phyloP scores from a whole-genome alignment of 2,888 invertebrate species.

The Belgica antarctica region DNA sequence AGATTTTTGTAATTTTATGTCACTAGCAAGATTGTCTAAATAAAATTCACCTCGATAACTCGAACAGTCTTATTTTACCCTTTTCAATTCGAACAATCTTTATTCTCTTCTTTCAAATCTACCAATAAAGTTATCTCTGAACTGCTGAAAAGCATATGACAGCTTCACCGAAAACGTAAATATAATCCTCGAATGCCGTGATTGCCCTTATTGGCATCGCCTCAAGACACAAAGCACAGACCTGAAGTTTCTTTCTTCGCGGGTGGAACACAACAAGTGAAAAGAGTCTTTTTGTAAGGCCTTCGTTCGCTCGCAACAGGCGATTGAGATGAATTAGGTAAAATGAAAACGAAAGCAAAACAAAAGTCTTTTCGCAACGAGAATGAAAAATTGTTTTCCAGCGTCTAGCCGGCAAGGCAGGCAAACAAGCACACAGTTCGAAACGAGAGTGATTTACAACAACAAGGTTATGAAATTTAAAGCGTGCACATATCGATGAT shows the following conservation, averaged over 20 bases:
- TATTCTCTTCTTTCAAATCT: too few relatives aligned
- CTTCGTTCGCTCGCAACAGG: slow-evolving; percentile 1
- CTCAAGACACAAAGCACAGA: not conserved
- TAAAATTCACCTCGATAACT: not conserved
- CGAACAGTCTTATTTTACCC: too few relatives aligned
- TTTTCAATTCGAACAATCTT: too few relatives aligned
- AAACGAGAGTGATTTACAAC: slow-evolving; percentile 28
- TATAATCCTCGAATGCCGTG: slow-evolving; percentile 2
- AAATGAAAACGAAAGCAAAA: slow-evolving; percentile 23
- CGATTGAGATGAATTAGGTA: slow-evolving; percentile 23
- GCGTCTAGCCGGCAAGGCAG: not conserved
- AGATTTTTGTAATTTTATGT: too few relatives aligned
- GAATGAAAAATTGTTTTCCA: slow-evolving; percentile 15
- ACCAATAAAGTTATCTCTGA: too few relatives aligned
- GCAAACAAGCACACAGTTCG: slow-evolving; percentile 3
- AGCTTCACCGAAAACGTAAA: too few relatives aligned
- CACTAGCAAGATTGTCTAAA: not conserved
- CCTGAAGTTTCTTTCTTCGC: not conserved
- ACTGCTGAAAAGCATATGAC: not conserved
- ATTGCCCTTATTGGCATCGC: not conserved
- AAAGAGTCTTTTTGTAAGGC: too few relatives aligned
- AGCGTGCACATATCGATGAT: slow-evolving; percentile 24
- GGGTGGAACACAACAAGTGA: slow-evolving; percentile 11
- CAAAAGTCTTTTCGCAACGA: slow-evolving; percentile 1
- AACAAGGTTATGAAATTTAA: not conserved